Evolutionary conservation across 2,888 invertebrate species (phyloP), one percentile per base, ranked within the genome.

Genomic region (Lapara coniferarum): DNA sequence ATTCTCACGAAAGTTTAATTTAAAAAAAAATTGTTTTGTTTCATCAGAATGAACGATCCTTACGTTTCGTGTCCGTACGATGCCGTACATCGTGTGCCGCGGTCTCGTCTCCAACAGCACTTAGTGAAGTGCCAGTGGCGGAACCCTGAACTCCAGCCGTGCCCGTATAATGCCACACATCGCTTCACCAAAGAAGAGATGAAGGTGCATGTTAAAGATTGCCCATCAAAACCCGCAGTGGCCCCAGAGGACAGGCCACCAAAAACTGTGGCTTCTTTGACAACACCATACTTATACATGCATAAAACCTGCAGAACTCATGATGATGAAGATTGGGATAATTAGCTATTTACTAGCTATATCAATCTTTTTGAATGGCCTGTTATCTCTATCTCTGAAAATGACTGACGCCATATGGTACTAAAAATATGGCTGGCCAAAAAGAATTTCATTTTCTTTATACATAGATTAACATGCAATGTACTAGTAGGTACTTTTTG

Each of bases 161-260:
- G 95, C 68, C 95, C 95, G 0, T 95, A 94, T 73, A 95, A 95
- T 69, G 91, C 92, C 0, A 90, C 90, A 0, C 95, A 95, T 74
- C 85, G 94, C 0, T 78, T 92, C 25, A 88, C 94, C 0, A 85
- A 89, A 30, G 81, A 82, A 0, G 90, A 94, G 71, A 73, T 92
- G 49, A 77, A 77, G 56, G 74, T 16, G 0, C 90, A 90, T 63
- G 72, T 86, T 0, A 8, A 30, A 0, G 69, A 71, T 1, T 88
- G 89, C 66, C 82, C 85, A 0, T 72, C 81, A 0, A 75, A 74
- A 55, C 8, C n/a, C 6, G 71, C 69, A 0, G 71, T 81, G 16
- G 81, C 80, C 25, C 79, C 81, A 0, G 74, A 79, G 13, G 69
- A 79, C 0, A 67, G 68, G 0, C 66, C 59, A 0, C 66, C 71